Percentiles rank a stretch among this genome's conserved stretches.
phyloP scores from a whole-genome alignment of 2,113 vertebrate species.

The Apeltes quadracus region DNA sequence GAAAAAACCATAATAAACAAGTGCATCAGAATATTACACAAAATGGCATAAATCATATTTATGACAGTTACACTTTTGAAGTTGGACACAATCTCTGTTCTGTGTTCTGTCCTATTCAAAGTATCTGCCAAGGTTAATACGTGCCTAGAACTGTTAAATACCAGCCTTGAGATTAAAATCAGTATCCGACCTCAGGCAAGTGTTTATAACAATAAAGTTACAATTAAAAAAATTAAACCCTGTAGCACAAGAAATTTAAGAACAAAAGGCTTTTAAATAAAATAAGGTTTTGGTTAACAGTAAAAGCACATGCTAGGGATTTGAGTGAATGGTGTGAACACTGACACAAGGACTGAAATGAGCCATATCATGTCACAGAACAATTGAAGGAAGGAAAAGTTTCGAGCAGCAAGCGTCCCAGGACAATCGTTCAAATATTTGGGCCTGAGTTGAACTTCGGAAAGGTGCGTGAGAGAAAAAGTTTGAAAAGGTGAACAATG shows the following conservation, averaged over 20 bases:
- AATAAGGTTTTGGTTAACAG: slow-evolving; percentile 18
- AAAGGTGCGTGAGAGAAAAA: slow-evolving; percentile 36
- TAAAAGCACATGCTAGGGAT: slow-evolving; percentile 18
- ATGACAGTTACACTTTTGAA: no score
- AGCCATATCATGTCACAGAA: slow-evolving; percentile 45
- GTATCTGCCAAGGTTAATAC: background rate
- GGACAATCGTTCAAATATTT: slow-evolving; percentile 50
- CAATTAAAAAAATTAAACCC: background rate
- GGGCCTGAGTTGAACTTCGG: slow-evolving; percentile 34
- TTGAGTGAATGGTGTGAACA: slow-evolving; percentile 35
- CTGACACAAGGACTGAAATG: slow-evolving; percentile 35
- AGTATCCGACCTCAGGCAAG: background rate
- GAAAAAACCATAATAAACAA: no score
- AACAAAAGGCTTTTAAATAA: background rate
- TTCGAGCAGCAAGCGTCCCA: slow-evolving; percentile 8
- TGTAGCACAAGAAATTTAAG: background rate
- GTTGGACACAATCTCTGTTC: background rate
- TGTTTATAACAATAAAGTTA: background rate
- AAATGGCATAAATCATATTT: no score
- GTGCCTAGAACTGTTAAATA: background rate
- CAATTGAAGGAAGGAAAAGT: slow-evolving; percentile 75
- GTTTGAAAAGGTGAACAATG: slow-evolving; percentile 36
- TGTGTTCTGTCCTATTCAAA: background rate
- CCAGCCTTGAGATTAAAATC: background rate
- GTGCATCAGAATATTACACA: no score